A percentile compares a stretch with the other conserved stretches of the same genome.
These are phyloP conservation scores for Diplosoma virens DNA, from an alignment of 23 tunicate genomes.

Conservation along the genomic window DNA sequence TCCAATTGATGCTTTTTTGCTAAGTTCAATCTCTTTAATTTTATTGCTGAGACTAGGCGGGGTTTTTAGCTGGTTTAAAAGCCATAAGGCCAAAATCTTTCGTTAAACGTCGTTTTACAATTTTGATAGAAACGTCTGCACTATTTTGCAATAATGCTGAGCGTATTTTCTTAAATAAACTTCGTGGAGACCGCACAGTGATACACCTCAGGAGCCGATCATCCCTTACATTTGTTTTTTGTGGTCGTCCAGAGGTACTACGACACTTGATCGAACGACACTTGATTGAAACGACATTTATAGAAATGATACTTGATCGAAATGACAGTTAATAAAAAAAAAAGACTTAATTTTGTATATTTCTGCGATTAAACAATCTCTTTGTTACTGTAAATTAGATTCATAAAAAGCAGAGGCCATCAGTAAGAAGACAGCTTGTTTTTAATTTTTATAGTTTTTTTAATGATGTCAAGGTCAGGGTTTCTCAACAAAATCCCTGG, in stretches of 20 bases:
- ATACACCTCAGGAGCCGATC: conserved; percentile 3
- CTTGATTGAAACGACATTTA: no score
- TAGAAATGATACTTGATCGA: no score
- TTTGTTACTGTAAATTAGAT: no score
- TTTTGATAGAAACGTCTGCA: conserved; percentile 6
- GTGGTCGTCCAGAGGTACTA: conserved; percentile 22
- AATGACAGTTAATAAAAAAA: no score
- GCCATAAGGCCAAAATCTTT: conserved; percentile 22
- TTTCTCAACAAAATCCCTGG: no score
- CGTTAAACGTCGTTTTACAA: conserved; percentile 24
- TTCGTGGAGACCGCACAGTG: conserved; percentile 8
- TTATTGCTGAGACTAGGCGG: conserved; percentile 6
- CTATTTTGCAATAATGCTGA: conserved; percentile 5
- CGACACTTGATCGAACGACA: no score
- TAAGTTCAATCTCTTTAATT: conserved; percentile 4
- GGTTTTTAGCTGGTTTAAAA: conserved; percentile 6
- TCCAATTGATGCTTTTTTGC: conserved; percentile 14
- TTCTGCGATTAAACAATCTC: no score
- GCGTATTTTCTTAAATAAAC: conserved; percentile 8
- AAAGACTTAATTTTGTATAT: no score
- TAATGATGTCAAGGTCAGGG: no score
- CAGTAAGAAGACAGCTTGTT: no score
- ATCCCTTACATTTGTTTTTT: conserved; percentile 20
- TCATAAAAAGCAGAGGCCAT: no score
- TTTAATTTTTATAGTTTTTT: no score